These are phyloP conservation scores for Neogobius melanostomus DNA, from an alignment of 2,113 vertebrate species.

Conservation along the genomic window DNA sequence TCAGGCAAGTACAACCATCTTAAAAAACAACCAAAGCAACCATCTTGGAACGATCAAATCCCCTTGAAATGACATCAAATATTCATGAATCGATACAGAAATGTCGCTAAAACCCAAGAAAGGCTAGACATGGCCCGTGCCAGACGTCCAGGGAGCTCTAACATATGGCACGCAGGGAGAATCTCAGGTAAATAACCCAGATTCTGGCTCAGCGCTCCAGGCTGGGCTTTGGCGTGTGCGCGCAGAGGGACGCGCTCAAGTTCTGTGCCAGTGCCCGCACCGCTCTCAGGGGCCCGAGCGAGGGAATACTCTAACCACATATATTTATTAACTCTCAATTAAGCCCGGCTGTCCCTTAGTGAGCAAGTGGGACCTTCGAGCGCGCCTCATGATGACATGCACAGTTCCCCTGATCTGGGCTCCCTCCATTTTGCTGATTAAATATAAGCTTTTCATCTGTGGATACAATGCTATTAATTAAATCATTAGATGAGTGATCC, in stretches of 20 bases:
- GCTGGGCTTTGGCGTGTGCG: constrained; percentile 64
- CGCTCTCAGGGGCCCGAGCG: constrained; percentile 66
- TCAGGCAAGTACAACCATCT: neutral
- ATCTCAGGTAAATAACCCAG: constrained; percentile 85
- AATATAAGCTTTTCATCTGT: constrained; percentile 80
- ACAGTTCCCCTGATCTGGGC: constrained; percentile 68
- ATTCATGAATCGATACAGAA: constrained; percentile 8
- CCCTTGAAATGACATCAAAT: neutral
- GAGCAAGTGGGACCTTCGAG: constrained; percentile 65
- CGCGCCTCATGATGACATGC: constrained; percentile 71
- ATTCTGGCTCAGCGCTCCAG: constrained; percentile 72
- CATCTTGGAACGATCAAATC: neutral
- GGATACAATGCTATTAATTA: constrained; percentile 85
- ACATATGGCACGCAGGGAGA: constrained; percentile 83
- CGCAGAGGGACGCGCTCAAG: constrained; percentile 23
- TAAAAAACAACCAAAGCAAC: neutral
- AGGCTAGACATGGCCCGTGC: constrained; percentile 31
- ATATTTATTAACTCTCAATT: constrained; percentile 82
- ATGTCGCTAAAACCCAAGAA: constrained; percentile 5
- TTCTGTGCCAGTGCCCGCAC: constrained; percentile 15
- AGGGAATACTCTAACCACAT: constrained; percentile 75
- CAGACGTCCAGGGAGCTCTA: constrained; percentile 71
- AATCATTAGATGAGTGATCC: constrained; percentile 79
- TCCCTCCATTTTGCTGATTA: constrained; percentile 79
- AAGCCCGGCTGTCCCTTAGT: constrained; percentile 71